Percentiles rank a stretch among this genome's conserved stretches.
These are phyloP conservation scores for Artibeus jamaicensis DNA, from an alignment of 2,797 vertebrate genomes.

Conservation along the genomic window DNA sequence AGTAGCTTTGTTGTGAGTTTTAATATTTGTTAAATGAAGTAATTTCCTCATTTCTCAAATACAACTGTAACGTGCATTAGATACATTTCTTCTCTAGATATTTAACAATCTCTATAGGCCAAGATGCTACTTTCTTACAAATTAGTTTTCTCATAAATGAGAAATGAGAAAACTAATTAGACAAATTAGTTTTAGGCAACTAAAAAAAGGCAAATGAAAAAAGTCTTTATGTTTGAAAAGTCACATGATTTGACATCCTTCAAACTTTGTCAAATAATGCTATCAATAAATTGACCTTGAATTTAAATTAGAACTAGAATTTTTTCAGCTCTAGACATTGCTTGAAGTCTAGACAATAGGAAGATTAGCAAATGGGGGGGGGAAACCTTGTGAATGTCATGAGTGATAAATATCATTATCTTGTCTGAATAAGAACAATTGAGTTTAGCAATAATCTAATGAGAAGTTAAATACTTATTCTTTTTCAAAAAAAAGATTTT, in stretches of 20 bases:
- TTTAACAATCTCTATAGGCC: not conserved
- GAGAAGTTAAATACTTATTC: not conserved
- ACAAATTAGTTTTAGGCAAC: too few relatives aligned
- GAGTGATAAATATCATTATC: not conserved
- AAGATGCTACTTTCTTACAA: not conserved
- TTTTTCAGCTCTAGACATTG: not conserved
- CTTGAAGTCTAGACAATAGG: not conserved
- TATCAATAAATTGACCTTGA: not conserved
- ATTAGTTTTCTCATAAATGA: not conserved
- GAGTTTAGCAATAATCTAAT: not conserved
- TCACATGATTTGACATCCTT: not conserved
- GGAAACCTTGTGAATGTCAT: not conserved
- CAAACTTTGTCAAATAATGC: slow-evolving; percentile 1
- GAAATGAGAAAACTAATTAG: too few relatives aligned
- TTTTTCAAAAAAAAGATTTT: not conserved
- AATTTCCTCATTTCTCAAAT: not conserved
- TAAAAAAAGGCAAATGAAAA: not conserved
- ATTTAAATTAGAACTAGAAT: not conserved
- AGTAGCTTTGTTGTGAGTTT: not conserved
- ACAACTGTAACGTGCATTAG: not conserved
- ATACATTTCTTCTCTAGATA: not conserved
- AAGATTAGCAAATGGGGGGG: not conserved
- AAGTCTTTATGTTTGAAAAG: not conserved
- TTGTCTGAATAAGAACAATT: not conserved
- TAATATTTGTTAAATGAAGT: not conserved